phyloP scores from a whole-genome alignment of 2,113 vertebrate species.

The Gymnogyps californianus region DNA sequence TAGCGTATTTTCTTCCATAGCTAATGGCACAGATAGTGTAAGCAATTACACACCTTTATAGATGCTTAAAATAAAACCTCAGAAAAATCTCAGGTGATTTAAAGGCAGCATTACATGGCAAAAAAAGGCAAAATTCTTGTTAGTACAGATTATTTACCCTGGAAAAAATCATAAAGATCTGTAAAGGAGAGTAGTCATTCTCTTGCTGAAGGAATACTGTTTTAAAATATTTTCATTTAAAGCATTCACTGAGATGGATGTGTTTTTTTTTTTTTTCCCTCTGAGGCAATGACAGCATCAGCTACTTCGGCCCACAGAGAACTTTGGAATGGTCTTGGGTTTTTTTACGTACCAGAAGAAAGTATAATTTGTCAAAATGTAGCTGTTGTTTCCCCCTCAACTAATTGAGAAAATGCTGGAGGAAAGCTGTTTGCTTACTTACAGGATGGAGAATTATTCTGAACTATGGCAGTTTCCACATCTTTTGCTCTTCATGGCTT shows the following conservation, averaged over 20 bases:
- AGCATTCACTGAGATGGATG: not conserved
- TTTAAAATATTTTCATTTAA: not conserved
- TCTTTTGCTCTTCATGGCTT: not conserved
- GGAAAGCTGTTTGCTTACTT: not conserved
- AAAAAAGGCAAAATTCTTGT: not conserved
- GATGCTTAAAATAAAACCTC: not conserved
- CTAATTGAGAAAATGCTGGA: not conserved
- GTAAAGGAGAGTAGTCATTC: not conserved
- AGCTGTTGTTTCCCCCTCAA: not conserved
- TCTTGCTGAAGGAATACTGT: not conserved
- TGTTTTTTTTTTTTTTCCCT: not conserved
- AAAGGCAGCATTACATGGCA: not conserved
- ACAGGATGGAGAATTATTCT: not conserved
- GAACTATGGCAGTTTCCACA: not conserved
- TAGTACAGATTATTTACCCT: not conserved
- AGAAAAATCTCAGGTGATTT: not conserved
- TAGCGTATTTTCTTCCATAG: not conserved
- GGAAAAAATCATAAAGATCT: not conserved
- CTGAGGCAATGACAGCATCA: not conserved
- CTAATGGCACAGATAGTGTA: not conserved
- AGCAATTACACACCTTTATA: not conserved
- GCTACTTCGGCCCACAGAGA: not conserved
- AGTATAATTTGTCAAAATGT: not conserved
- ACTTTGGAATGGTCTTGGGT: not conserved
- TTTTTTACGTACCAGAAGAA: not conserved